phyloP scores from a whole-genome alignment of 2,797 vertebrate species.

The Dermochelys coriacea region DNA sequence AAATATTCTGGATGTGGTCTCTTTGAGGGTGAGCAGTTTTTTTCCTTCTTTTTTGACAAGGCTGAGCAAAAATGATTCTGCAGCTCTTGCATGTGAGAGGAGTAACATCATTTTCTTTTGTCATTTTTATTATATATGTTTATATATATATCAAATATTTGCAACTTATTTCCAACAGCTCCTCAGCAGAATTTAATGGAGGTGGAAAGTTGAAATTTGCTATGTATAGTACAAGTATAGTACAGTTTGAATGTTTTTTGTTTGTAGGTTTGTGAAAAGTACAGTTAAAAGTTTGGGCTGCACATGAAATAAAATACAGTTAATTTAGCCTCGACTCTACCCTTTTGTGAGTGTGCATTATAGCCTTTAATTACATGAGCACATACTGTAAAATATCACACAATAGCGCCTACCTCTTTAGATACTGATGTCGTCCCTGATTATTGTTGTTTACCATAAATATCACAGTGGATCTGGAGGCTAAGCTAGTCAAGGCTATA shows the following conservation, averaged over 20 bases:
- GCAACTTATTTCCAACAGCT: background rate
- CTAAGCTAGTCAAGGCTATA: background rate
- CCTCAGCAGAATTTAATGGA: no score
- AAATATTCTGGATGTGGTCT: background rate
- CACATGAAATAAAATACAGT: background rate
- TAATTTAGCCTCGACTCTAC: background rate
- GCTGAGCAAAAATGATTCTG: background rate
- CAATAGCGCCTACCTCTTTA: background rate
- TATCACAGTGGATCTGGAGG: accelerated
- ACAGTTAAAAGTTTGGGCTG: background rate
- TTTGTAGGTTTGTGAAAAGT: background rate
- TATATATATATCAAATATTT: background rate
- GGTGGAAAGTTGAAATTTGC: background rate
- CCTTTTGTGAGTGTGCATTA: background rate
- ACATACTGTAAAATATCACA: background rate
- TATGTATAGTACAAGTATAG: no score
- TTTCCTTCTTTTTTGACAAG: background rate
- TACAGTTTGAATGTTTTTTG: no score
- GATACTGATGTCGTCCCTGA: background rate
- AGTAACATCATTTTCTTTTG: background rate
- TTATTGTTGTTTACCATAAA: background rate
- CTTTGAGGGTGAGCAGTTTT: background rate
- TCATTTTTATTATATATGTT: background rate
- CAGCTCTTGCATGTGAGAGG: background rate
- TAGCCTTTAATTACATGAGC: background rate